Evolutionary conservation across 2,113 vertebrate genomes (phyloP).

Genomic region (Silurus glanis): DNA sequence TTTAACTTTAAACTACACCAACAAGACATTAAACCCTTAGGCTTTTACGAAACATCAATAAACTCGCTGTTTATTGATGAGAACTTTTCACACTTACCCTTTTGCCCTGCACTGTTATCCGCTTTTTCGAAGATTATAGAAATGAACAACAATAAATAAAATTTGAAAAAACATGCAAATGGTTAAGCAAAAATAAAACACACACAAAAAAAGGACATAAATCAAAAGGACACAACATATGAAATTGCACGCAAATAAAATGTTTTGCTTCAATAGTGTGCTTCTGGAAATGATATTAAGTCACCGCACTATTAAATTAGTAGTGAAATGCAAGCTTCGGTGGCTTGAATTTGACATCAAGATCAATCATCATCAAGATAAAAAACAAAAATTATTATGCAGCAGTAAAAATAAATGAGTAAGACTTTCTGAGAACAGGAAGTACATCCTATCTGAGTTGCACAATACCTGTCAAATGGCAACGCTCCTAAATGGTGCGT

Average conservation of each 20-base stretch:
- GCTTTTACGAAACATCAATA: conserved; percentile 15
- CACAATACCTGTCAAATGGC: neutral
- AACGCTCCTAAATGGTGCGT: neutral
- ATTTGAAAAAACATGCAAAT: conserved; percentile 45
- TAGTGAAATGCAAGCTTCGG: neutral
- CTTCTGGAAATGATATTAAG: neutral
- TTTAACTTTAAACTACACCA: neutral
- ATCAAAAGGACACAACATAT: conserved; percentile 20
- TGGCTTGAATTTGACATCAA: neutral
- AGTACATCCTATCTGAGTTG: neutral
- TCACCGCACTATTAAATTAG: neutral
- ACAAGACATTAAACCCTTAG: neutral
- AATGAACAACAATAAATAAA: conserved; percentile 67
- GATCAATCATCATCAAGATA: neutral
- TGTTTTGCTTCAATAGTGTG: neutral
- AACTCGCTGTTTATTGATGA: conserved; percentile 42
- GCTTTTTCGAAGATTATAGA: conserved; percentile 66
- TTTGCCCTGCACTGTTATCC: conserved; percentile 68
- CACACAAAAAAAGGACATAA: conserved; percentile 2
- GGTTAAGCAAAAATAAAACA: conserved; percentile 43
- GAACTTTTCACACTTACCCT: conserved; percentile 67
- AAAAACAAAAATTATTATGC: neutral
- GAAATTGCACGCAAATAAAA: neutral
- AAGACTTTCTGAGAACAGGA: conserved; percentile 16
- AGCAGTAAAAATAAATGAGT: neutral